Evolutionary conservation across 2,797 vertebrate species (phyloP).

Genomic region (Alcedo quadribrachys): DNA sequence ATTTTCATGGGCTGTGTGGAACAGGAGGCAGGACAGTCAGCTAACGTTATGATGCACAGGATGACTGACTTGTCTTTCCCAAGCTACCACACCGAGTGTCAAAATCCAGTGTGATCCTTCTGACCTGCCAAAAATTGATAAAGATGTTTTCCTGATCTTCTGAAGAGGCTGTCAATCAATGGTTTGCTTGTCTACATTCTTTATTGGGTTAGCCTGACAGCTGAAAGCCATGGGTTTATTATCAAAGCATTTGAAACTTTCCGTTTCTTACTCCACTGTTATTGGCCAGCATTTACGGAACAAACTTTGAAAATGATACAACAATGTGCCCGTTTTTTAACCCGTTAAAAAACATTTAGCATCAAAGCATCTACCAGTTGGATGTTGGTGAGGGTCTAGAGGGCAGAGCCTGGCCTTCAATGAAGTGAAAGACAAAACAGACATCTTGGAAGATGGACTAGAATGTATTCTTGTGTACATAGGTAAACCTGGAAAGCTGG

Average conservation of each 20-base stretch:
- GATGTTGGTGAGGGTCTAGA: background rate
- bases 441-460: background rate
- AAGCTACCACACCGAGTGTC: background rate
- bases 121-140: background rate
- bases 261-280: background rate
- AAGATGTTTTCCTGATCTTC: background rate
- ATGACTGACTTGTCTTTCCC: background rate
- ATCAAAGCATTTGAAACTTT: background rate
- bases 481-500: background rate
- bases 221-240: background rate
- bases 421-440: background rate
- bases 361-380: background rate
- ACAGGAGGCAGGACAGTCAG: background rate
- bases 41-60: background rate
- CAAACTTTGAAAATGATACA: background rate
- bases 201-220: background rate
- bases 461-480: background rate
- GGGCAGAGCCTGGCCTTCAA: background rate
- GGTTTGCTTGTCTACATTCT: background rate
- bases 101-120: background rate
- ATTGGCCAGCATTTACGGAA: background rate
- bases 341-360: background rate
- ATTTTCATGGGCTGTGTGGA: background rate
- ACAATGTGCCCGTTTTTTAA: background rate
- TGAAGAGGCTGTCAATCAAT: background rate